phyloP scores from a whole-genome alignment of 1,140 invertebrate genomes.

The Monomorium pharaonis region DNA sequence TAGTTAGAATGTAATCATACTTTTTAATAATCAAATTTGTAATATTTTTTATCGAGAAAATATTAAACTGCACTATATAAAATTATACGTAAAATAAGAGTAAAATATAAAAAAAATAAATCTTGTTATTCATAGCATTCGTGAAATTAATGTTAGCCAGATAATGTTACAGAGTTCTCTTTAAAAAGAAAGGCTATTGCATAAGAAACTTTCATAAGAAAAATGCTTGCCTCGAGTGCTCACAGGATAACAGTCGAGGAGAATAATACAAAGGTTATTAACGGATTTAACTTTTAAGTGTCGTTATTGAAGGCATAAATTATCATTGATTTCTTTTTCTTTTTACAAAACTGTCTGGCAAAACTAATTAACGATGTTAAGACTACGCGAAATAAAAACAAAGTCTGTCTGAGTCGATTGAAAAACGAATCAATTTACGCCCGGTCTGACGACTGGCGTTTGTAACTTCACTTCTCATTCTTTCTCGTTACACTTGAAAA shows the following conservation, averaged over 20 bases:
- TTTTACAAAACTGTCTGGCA: conserved; percentile 22
- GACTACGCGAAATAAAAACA: conserved; percentile 43
- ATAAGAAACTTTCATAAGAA: neutral
- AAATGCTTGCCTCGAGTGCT: conserved; percentile 1
- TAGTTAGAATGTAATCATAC: neutral
- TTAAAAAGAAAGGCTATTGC: neutral
- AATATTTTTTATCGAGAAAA: neutral
- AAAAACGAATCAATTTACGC: conserved; percentile 56
- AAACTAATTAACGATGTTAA: conserved; percentile 53
- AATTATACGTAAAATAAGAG: neutral
- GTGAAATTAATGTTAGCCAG: neutral
- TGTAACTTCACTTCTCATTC: neutral
- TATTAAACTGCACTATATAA: neutral
- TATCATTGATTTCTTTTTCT: conserved; percentile 36
- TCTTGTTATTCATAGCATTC: neutral
- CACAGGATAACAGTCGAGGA: neutral
- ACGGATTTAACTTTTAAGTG: conserved; percentile 21
- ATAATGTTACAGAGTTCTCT: neutral
- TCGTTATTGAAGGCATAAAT: conserved; percentile 48
- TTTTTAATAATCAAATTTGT: neutral
- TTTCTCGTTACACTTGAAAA: conserved; percentile 24
- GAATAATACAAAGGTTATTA: conserved; percentile 37
- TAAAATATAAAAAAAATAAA: neutral
- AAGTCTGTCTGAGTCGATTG: conserved; percentile 30
- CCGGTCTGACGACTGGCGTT: neutral